Conservation (phyloP, 2,797 vertebrate genomes). For the Phrynocephalus vlangalii region DNA sequence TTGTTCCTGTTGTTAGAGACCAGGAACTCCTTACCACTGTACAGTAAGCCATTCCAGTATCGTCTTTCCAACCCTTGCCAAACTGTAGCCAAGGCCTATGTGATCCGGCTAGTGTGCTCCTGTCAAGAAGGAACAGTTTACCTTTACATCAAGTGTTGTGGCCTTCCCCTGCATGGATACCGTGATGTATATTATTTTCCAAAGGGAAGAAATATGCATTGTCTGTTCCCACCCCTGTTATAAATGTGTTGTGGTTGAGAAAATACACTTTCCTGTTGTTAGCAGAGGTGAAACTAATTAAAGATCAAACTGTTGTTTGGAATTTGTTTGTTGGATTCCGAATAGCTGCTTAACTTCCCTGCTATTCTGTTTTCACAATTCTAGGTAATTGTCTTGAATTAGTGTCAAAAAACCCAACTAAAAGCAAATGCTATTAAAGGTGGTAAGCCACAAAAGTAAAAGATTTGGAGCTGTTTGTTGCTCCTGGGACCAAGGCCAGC, state of each 20-base stretch:
- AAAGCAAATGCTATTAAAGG: not conserved
- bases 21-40: no score
- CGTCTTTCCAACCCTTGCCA: no score
- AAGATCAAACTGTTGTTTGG: not conserved
- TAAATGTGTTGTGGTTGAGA: not conserved
- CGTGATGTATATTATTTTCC: not conserved
- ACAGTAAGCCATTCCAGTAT: no score
- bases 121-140: not conserved
- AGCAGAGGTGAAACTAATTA: not conserved
- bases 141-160: not conserved
- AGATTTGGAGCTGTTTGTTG: not conserved
- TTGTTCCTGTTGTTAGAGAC: no score
- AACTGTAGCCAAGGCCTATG: no score
- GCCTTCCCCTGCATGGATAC: not conserved
- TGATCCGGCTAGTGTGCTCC: not conserved
- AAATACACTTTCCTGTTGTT: not conserved
- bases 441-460: conserved; percentile 6
- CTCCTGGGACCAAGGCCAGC: not conserved
- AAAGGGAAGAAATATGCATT: not conserved
- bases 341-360: not conserved
- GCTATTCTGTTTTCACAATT: not conserved
- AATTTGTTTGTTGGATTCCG: not conserved
- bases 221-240: not conserved
- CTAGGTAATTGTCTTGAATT: not conserved
- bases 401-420: not conserved